Evolutionary conservation across 2,888 invertebrate species (phyloP), one percentile per base, ranked within the genome.

Genomic region (Oithona nana): DNA sequence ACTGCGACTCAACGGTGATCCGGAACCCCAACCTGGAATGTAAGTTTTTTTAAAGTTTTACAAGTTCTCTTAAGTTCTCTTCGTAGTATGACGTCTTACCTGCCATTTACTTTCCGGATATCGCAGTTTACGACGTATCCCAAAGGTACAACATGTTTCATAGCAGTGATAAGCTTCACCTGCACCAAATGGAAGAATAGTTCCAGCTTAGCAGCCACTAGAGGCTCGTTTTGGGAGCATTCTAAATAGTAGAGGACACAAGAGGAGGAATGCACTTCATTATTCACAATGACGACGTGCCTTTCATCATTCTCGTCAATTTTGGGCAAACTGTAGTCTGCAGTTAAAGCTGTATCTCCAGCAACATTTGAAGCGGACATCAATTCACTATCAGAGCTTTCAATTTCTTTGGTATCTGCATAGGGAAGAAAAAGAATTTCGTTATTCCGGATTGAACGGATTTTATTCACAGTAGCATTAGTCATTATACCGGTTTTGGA

Each of bases 121-220:
- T 62, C 62, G 28, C 62, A 62, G 48, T 28, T 22, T 20, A 62
- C 56, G 13, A 56, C 48, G 26, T 62, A 56, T 24, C 62, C 62
- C 4, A 62, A 29, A 28, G 54, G 48, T 16, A 62, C 56, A 8
- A 39, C 28, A 31, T 62, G 29, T 39, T 55, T 54, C 20, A 62
- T 22, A 22, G 20, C 20, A 13, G 30, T 39, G 8, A 62, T 20
- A 22, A 62, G 48, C 26, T 31, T 29, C n/a, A 29, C 62, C 11
- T 49, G 29, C 1, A 54, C 54, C 26, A 62, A 8, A 31, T 56
- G 56, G 39, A 26, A 20, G 30, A 62, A 62, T 16, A 62, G 28
- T n/a, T 62, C 62, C 11, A 59, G 49, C 20, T 20, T 49, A 1
- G 26, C 24, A 24, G 3, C n/a, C n/a, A 22, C 29, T 39, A 26